Evolutionary conservation across 92 coral and sea anemone genomes (phyloP).

Genomic region (Porites lobata): DNA sequence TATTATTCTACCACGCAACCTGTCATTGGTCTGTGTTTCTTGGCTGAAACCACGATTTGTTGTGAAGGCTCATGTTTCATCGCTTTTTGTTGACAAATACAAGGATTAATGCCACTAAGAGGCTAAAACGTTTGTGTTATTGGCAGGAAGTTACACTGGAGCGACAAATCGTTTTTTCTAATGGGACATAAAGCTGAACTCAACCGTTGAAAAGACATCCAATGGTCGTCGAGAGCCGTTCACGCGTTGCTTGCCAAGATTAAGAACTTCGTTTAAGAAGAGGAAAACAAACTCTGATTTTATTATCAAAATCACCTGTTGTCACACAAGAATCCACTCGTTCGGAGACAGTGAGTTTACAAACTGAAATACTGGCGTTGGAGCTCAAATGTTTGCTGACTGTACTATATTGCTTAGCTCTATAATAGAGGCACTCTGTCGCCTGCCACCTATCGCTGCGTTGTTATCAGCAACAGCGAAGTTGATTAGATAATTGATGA

Average conservation of each 20-base stretch:
- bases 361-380: not conserved
- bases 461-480: conserved; percentile 14
- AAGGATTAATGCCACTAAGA: conserved; percentile 26
- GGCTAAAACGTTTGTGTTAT: not conserved
- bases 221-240: not conserved
- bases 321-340: not conserved
- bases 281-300: conserved; percentile 22
- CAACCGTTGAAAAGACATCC: conserved; percentile 12
- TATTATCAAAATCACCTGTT: conserved; percentile 41
- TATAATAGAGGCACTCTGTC: not conserved
- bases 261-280: conserved; percentile 19
- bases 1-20: conserved; percentile 14
- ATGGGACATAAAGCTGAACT: not conserved
- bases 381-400: not conserved
- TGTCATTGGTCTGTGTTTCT: conserved; percentile 8
- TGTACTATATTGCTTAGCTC: conserved; percentile 37
- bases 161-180: not conserved
- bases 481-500: conserved; percentile 28
- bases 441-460: not conserved
- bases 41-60: conserved; percentile 1
- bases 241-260: conserved; percentile 1
- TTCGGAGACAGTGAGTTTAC: not conserved
- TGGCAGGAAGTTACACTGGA: conserved; percentile 15
- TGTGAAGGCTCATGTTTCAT: conserved; percentile 27
- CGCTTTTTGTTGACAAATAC: conserved; percentile 45